Evolutionary conservation across 2,888 invertebrate genomes (phyloP), one percentile per base, ranked within the genome.

Genomic region (Cheilosia urbana): DNA sequence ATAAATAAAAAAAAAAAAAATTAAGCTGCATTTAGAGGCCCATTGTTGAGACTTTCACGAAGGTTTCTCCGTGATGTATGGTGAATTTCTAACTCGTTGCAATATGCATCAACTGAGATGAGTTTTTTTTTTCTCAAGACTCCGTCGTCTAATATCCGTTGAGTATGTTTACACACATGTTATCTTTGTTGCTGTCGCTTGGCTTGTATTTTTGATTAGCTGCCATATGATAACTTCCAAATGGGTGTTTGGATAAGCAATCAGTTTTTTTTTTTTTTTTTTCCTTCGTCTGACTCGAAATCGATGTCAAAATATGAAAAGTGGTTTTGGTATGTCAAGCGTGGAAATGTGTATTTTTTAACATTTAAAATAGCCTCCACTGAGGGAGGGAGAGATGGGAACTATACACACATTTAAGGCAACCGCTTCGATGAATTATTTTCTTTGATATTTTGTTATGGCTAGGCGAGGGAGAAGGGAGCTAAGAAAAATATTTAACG

Each of bases 201-300:
- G 27, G 6, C 6, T 27, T 27, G 81, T 45, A 40, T 51, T 65
- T 57, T 49, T 58, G 62, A 76, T 81, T 81, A 81, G 81, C 76
- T 76, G 76, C 69, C 63, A 69, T 65, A 65, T 51, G 76, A 73
- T 81, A 81, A 81, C 47, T 75, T 27, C 58, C 21, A 49, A 69
- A 60, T 73, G 49, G 40, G 30, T 69, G 34, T 69, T 80, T 80
- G 45, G 62, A 75, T 34, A 49, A 68, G 62, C 37, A 79, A 68
- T 75, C 15, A 45, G 45, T 4, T 51, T 55, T 76, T 47, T 40
- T 42, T 57, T 37, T 24, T 24, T 76, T 47, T 40, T 42, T 57
- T 37, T 24, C 3, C 27, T 27, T 27, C 6, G 27, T 7, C 19
- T 49, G 24, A 21, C n/a, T 51, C 2, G n/a, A 47, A 30, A 65